A percentile compares a stretch with the other conserved stretches of the same genome.
phyloP scores from a whole-genome alignment of 2,113 vertebrate genomes.

The Anarhynchus alexandrinus region DNA sequence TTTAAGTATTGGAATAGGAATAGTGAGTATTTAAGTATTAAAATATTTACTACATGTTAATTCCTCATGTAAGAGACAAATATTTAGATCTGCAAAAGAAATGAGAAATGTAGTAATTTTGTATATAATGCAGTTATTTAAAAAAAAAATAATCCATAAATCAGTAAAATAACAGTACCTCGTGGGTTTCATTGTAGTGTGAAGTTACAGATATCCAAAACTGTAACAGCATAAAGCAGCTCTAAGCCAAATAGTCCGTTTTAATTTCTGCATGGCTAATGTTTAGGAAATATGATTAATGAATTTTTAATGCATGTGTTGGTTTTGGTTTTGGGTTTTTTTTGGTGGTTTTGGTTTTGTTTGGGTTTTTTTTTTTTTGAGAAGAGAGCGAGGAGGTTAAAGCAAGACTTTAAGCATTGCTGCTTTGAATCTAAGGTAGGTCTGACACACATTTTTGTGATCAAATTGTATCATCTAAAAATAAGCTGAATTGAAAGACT shows the following conservation, averaged over 20 bases:
- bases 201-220: neutral
- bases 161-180: neutral
- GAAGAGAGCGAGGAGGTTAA: neutral
- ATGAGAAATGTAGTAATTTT: neutral
- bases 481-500: constrained; percentile 14
- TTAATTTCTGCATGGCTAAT: neutral
- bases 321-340: neutral
- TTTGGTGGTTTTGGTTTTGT: too few relatives aligned
- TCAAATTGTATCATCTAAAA: constrained; percentile 21
- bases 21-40: neutral
- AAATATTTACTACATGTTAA: neutral
- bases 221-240: neutral
- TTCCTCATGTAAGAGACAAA: neutral
- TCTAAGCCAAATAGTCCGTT: neutral
- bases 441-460: neutral
- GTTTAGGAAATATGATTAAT: neutral
- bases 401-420: neutral
- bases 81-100: neutral
- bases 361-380: neutral
- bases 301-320: constrained; percentile 22
- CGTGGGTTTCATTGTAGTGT: neutral
- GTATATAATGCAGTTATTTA: neutral
- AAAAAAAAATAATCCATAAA: neutral
- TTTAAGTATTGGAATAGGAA: neutral
- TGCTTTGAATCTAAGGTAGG: neutral